Evolutionary conservation across 1,140 invertebrate species (phyloP), one percentile per base, ranked within the genome.

Genomic region (Lepidurus couesii): DNA sequence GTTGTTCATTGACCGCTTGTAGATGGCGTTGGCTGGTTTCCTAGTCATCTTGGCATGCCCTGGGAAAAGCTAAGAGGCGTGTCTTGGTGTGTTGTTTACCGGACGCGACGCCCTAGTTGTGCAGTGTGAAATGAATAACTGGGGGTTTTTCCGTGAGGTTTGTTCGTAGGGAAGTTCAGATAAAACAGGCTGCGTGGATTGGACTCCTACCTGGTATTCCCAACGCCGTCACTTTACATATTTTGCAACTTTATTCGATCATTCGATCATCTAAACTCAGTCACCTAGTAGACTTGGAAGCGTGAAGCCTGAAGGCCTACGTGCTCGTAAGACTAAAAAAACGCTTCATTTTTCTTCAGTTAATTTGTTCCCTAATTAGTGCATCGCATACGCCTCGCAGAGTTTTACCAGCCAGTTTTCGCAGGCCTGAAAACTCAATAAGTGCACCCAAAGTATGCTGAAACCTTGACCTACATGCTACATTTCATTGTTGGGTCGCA

Each of bases 201-300:
- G 53, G 53, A 65, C 53, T 65, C 21, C 1, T 65, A 65, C 53
- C 53, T 65, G 53, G 53, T 65, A 65, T 65, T 65, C 53, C 53
- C 53, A 21, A 13, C 21, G 7, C 53, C n/a, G 4, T 13, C 53
- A 10, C n/a, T 65, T 65, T 65, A 65, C 53, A 65, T 65, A 65
- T 65, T 65, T 65, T 65, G 53, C 53, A 65, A 65, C 16, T 21
- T 65, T 13, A 65, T 21, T 65, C 16, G 53, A 21, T n/a, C n/a
- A 65, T 21, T 65, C 16, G 53, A 21, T n/a, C n/a, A 13, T 7
- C 53, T 21, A 65, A 21, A 21, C 53, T 65, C 53, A 65, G 53
- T 65, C 53, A 16, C 3, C 6, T 65, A 13, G 21, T 21, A 65
- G 53, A 65, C 6, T 21, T 65, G 13, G 53, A 21, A 21, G 53